Evolutionary conservation across 2,888 invertebrate genomes (phyloP), one percentile per base, ranked within the genome.

Genomic region (Malacosoma neustria): DNA sequence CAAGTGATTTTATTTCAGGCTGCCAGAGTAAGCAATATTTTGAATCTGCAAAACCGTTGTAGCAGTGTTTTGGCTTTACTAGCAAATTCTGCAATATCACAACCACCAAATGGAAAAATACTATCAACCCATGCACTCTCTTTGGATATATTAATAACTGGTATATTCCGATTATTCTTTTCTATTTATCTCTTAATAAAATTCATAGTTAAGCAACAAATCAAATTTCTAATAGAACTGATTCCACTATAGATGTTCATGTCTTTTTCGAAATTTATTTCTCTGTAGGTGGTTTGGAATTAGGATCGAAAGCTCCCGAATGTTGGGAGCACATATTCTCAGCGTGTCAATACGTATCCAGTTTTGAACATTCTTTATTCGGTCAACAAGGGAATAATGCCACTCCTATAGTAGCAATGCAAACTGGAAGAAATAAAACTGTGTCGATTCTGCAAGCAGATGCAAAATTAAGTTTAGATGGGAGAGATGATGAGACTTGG

Each of bases 271-370:
- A 22, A 4, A 4, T 22, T 22, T 22, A 4, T 22, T 22, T 3
- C 42, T 36, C 4, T 29, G 4, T 40, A 71, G 89, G 93, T 42
- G 97, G 97, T 1, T 82, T 98, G 35, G 97, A 97, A 62, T 88
- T 97, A 4, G 97, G 96, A 3, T 95, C 96, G 30, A 96, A 97
- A 61, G 95, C 97, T 14, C 89, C 95, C 11, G 95, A 96, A 48
- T 98, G 98, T 59, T 98, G 98, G 98, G 93, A 94, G 45, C 97
- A 98, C 64, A 95, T 98, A 42, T 96, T 99, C 66, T 92, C 93
- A 57, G 97, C 97, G 12, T 97, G 97, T 53, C 92, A 97, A 30
- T 97, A 97, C 66, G 95, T 98, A 4, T 93, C 96, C 3, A 94
- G 94, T 57, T 80, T 98, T 58, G 98, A 98, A 58, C 96, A 97